Evolutionary conservation across 2,888 invertebrate genomes (phyloP), one percentile per base, ranked within the genome.

Genomic region (Drosophila gaucha): DNA sequence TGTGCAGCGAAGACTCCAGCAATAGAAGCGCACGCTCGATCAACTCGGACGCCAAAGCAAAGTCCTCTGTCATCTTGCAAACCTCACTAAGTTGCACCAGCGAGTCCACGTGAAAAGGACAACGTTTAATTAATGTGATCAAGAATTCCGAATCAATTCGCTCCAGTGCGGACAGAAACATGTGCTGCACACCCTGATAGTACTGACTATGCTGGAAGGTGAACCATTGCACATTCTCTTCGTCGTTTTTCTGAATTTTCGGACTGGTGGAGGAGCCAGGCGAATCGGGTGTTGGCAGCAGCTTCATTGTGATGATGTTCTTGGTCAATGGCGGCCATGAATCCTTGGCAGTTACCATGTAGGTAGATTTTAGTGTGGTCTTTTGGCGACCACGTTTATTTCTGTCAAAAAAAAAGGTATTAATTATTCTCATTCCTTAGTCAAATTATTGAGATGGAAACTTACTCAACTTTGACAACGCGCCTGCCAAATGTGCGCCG

Each of bases 61-160:
- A 93, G 90, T 97, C 96, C 89, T 97, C 97, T 64, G 94, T 95
- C 88, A 96, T 93, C 84, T 92, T 92, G 64, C 95, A 96, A 50
- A 97, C 93, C 90, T 97, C 97, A 57, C 96, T 95, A 38, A 97
- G 91, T 90, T 97, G 97, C 57, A 97, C 93, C 50, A 96, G 92
- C 1, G 96, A 94, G 90, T 97, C 96, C 33, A 97, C 94, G 86
- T 97, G 97, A 88, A 95, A 96, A 0, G 96, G 95, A 90, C 96
- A 94, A 28, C 94, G 92, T 78, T 95, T 94, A 49, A 96, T 93
- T 63, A 97, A 94, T 68, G 93, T 95, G 74, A 96, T 94, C 74
- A 97, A 94, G 89, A 95, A 95, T 80, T 96, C 95, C 0, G 96
- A 96, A 91, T 96, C 94, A 49, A 95, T 93, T 75, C 95, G 95